Evolutionary conservation across 2,113 vertebrate species (phyloP).

Genomic region (Nyctibius bracteatus): DNA sequence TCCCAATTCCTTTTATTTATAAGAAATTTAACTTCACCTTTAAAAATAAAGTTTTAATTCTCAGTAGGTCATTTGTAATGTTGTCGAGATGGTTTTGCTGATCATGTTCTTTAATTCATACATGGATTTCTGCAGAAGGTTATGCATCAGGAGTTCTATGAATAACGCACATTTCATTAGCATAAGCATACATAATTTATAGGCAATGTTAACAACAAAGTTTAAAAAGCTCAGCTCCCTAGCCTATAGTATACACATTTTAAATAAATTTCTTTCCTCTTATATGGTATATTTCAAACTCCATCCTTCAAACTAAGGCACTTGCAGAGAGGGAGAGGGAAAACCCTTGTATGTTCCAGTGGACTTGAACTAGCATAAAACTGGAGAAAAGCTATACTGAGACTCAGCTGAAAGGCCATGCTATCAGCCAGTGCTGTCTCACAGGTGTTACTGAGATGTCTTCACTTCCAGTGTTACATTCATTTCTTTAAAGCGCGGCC

Average conservation of each 20-base stretch:
- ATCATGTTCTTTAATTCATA: background rate
- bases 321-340: background rate
- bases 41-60: background rate
- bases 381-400: background rate
- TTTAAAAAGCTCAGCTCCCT: background rate
- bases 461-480: background rate
- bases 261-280: background rate
- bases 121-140: background rate
- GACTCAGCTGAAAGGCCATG: background rate
- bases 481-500: background rate
- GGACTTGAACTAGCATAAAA: background rate
- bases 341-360: background rate
- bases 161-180: background rate
- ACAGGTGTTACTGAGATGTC: background rate
- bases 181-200: background rate
- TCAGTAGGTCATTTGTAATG: background rate
- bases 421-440: background rate
- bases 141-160: background rate
- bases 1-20: background rate
- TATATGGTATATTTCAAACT: background rate
- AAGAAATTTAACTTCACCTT: background rate
- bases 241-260: background rate
- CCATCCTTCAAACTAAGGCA: background rate
- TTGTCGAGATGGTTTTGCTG: background rate
- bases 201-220: background rate